phyloP scores from a whole-genome alignment of 2,113 vertebrate genomes.

The Coreoperca whiteheadi region DNA sequence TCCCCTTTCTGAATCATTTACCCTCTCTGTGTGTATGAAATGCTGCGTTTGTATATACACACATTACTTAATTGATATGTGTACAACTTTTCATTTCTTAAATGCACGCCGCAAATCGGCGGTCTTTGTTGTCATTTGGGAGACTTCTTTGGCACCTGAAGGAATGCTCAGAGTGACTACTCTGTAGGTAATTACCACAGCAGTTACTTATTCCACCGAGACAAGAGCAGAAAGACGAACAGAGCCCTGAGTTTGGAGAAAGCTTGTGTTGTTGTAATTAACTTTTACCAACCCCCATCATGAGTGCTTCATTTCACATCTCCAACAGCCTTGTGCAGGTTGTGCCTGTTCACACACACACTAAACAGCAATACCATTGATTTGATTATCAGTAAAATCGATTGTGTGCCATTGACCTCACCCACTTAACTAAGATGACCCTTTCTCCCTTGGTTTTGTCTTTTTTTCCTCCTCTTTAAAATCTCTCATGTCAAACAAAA shows the following conservation, averaged over 20 bases:
- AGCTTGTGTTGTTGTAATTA: conserved; percentile 82
- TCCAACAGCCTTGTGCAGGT: conserved; percentile 39
- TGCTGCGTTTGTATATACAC: not conserved
- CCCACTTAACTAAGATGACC: conserved; percentile 66
- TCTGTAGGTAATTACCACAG: conserved; percentile 74
- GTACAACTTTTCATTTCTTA: conserved; percentile 23
- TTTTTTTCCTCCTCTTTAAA: conserved; percentile 33
- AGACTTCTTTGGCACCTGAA: conserved; percentile 75
- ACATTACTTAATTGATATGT: not conserved
- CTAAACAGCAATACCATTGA: conserved; percentile 54
- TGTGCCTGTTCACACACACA: conserved; percentile 37
- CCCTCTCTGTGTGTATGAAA: conserved; percentile 29
- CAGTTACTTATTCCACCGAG: conserved; percentile 78
- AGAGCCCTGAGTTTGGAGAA: conserved; percentile 69
- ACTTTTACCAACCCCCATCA: conserved; percentile 76
- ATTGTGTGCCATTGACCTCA: conserved; percentile 65
- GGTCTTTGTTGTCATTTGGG: conserved; percentile 41
- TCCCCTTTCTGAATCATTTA: conserved; percentile 60
- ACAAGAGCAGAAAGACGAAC: conserved; percentile 64
- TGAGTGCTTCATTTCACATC: conserved; percentile 53
- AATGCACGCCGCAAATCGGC: not conserved
- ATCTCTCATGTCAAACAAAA: conserved; percentile 72
- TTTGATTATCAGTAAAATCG: conserved; percentile 67
- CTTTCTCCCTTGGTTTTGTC: conserved; percentile 43
- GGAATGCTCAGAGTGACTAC: conserved; percentile 63